These are phyloP conservation scores for Zeugodacus cucurbitae DNA, from an alignment of 1,140 invertebrate genomes.

Conservation along the genomic window DNA sequence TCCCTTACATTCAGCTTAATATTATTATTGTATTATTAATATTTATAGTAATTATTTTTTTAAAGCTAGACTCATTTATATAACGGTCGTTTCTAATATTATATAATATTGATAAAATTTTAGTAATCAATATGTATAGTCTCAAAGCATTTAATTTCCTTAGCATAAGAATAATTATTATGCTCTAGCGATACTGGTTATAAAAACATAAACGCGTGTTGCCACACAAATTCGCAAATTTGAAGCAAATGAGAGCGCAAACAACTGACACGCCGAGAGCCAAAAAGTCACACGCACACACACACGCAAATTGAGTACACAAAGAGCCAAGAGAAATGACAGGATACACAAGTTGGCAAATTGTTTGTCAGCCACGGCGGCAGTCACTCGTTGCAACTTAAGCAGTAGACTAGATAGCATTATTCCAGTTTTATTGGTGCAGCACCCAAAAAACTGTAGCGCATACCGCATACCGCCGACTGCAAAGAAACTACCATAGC, in stretches of 20 bases:
- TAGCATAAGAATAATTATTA: too few relatives aligned
- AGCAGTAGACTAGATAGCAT: neutral
- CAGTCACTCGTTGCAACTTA: neutral
- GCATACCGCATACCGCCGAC: neutral
- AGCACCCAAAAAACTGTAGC: neutral
- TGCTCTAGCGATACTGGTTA: neutral
- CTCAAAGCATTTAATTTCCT: too few relatives aligned
- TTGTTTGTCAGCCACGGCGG: neutral
- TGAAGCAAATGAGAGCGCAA: neutral
- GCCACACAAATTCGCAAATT: neutral
- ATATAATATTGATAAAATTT: too few relatives aligned
- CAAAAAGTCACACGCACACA: neutral
- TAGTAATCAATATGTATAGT: too few relatives aligned
- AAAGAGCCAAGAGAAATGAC: neutral
- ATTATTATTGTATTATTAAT: too few relatives aligned
- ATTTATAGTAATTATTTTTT: too few relatives aligned
- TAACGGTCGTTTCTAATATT: too few relatives aligned
- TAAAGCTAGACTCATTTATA: too few relatives aligned
- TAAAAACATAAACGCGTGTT: neutral
- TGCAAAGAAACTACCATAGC: neutral
- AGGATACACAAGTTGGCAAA: neutral
- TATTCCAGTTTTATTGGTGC: neutral
- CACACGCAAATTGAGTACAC: neutral
- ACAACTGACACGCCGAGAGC: neutral
- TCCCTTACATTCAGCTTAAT: too few relatives aligned